Evolutionary conservation across 2,888 invertebrate genomes (phyloP), one percentile per base, ranked within the genome.

Genomic region (Caenorhabditis plicata): DNA sequence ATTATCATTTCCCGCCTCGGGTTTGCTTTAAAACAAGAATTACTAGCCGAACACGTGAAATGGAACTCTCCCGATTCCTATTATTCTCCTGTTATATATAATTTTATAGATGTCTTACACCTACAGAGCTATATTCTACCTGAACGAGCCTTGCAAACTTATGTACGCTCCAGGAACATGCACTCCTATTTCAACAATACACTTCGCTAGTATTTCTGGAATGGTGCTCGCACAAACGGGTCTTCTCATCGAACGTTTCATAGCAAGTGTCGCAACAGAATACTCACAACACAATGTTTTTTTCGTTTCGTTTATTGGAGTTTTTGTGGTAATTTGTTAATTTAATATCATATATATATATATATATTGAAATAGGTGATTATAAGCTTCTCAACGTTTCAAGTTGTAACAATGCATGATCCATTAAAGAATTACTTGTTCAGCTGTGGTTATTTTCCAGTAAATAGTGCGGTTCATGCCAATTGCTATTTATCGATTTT

Each of bases 371-470:
- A 20, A 2, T 20, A 35, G 35, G 13, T 17, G 4, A 3, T 17
- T 17, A 17, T 35, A 3, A 35, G 35, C 19, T 20, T 35, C 17
- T 35, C 35, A 17, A 20, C 35, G 3, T 35, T 20, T 20, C 11
- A 5, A 3, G 17, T 17, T 17, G 35, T 35, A 7, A 17, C 35
- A 17, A 20, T 4, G 17, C 3, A 35, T 17, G 35, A 17, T 15
- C n/a, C 35, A 9, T 9, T 7, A 8, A 3, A 35, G 8, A 20
- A 35, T n/a, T 11, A 15, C n/a, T 7, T 3, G 8, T 35, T 35
- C 35, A 35, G 35, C 20, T 35, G 35, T 17, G 35, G 35, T 7
- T 35, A 35, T 35, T 35, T 20, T 17, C 35, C 35, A 35, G 35
- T 17, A 3, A 35, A 17, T 20, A 35, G 4, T 35, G 19, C 19